phyloP scores from a whole-genome alignment of 2,113 vertebrate species.

The Okapia johnstoni region DNA sequence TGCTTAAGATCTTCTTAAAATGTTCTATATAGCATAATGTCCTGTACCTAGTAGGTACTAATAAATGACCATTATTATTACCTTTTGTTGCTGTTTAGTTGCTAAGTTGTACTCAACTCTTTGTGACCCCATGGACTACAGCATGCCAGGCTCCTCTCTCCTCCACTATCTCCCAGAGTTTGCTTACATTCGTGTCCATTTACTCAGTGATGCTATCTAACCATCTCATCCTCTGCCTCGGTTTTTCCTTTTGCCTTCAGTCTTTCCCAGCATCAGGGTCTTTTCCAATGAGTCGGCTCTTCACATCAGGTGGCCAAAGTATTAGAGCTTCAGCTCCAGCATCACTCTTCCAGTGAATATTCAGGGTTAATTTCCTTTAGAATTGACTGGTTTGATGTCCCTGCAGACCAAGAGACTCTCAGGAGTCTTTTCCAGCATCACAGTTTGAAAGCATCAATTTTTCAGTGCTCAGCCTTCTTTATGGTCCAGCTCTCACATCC shows the following conservation, averaged over 20 bases:
- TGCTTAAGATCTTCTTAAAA: background rate
- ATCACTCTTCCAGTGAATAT: background rate
- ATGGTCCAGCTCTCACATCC: background rate
- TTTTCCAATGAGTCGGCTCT: background rate
- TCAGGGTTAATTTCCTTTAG: background rate
- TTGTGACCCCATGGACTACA: background rate
- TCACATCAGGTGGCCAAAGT: background rate
- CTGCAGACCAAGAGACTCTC: background rate
- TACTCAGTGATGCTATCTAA: background rate
- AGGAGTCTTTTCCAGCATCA: background rate
- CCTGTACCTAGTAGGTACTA: background rate
- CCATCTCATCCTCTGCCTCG: background rate
- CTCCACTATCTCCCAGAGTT: background rate
- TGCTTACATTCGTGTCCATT: background rate
- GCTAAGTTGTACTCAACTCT: background rate
- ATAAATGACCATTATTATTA: background rate
- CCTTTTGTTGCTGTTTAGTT: background rate
- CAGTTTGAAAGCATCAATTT: background rate
- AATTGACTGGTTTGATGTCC: background rate
- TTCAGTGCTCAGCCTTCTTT: background rate
- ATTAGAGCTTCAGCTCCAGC: background rate
- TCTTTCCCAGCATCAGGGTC: background rate
- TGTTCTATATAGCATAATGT: background rate
- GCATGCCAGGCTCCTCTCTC: background rate
- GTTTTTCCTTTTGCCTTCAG: background rate